Conservation (phyloP, 2,113 vertebrate species). For the Prochilodus magdalenae region DNA sequence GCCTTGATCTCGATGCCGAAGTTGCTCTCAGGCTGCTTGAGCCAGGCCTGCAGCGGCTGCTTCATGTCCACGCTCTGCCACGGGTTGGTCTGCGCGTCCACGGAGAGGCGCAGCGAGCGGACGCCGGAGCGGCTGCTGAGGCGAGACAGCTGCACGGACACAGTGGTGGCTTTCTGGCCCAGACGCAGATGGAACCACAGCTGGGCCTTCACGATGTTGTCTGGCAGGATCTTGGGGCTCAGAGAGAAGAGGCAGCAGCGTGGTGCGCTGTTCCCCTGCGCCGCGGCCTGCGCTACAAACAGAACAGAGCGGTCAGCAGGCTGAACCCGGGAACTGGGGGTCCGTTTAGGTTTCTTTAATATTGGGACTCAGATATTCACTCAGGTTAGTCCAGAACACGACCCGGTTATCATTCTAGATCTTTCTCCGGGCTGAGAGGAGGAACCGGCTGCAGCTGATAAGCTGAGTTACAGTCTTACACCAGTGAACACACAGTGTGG, state of each 20-base stretch:
- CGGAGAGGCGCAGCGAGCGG: conserved; percentile 86
- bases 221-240: conserved; percentile 87
- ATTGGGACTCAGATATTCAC: too few species aligned
- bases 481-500: too few species aligned
- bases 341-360: too few species aligned
- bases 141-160: conserved; percentile 88
- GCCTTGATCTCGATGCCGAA: conserved; percentile 91
- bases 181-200: conserved; percentile 89
- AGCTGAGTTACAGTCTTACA: too few species aligned
- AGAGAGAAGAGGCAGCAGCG: conserved; percentile 91
- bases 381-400: too few species aligned
- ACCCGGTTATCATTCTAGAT: too few species aligned
- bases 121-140: conserved; percentile 83
- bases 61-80: conserved; percentile 92
- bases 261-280: conserved; percentile 81
- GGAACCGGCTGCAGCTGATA: too few species aligned
- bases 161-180: conserved; percentile 81
- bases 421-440: too few species aligned
- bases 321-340: too few species aligned
- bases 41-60: conserved; percentile 87
- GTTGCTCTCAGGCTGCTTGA: conserved; percentile 88
- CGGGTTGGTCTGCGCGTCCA: conserved; percentile 83
- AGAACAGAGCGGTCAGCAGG: conserved; percentile 20
- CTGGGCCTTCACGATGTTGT: conserved; percentile 88
- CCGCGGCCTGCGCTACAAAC: conserved; percentile 79